Evolutionary conservation across 2,888 invertebrate species (phyloP).

Genomic region (Hermodice carunculata): DNA sequence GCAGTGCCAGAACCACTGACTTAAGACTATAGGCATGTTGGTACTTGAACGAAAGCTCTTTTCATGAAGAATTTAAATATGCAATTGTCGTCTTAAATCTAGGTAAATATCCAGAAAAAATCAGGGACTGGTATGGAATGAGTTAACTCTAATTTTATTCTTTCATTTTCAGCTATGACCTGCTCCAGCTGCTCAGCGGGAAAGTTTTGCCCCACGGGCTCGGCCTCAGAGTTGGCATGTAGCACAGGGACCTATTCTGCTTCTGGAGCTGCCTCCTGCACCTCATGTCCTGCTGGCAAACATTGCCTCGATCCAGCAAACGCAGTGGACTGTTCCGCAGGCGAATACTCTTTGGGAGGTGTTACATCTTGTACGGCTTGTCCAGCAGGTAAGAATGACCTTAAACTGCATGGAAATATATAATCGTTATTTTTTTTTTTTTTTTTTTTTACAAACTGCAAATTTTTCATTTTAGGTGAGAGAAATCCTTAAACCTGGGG

Average conservation of each 20-base stretch:
- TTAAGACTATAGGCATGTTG: no score
- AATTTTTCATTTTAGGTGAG: no score
- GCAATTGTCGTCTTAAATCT: no score
- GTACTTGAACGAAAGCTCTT: no score
- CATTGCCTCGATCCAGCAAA: constrained; percentile 49
- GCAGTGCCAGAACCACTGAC: no score
- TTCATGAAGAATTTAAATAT: no score
- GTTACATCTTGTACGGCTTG: constrained; percentile 46
- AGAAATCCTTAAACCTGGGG: no score
- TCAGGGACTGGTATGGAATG: no score
- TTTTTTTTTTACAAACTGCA: neutral
- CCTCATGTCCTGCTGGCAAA: constrained; percentile 49
- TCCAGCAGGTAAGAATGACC: constrained; percentile 38
- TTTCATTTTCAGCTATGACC: constrained; percentile 48
- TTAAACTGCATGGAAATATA: no score
- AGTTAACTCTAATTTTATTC: no score
- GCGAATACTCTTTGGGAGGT: constrained; percentile 51
- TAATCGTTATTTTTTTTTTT: neutral
- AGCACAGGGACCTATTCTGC: constrained; percentile 51
- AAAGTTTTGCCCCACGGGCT: constrained; percentile 54
- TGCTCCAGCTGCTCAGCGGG: constrained; percentile 62
- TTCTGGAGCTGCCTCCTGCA: constrained; percentile 30
- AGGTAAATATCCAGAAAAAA: no score
- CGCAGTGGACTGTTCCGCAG: constrained; percentile 54
- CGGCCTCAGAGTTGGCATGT: constrained; percentile 52